These are phyloP conservation scores for Octomys mimax DNA, from an alignment of 2,797 vertebrate genomes.

Conservation along the genomic window DNA sequence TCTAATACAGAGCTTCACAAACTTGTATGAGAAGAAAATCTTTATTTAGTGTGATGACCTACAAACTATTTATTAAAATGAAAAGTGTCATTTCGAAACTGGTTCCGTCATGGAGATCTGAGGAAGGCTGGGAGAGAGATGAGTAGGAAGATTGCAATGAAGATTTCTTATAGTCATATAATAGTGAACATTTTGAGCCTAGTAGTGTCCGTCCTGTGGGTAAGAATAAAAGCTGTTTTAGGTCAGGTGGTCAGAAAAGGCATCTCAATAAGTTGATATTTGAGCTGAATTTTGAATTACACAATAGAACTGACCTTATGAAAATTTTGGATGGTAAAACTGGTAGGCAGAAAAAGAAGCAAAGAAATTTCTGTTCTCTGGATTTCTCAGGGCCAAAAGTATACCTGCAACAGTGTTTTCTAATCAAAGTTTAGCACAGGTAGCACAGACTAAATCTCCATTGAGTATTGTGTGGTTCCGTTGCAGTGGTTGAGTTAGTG, in stretches of 20 bases:
- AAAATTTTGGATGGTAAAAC: background rate
- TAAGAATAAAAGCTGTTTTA: background rate
- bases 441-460: background rate
- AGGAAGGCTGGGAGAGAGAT: background rate
- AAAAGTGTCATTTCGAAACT: background rate
- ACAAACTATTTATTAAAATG: background rate
- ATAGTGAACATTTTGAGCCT: background rate
- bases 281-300: background rate
- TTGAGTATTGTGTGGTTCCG: background rate
- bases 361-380: background rate
- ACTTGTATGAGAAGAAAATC: background rate
- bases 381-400: background rate
- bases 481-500: background rate
- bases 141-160: background rate
- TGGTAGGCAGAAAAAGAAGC: background rate
- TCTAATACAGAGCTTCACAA: background rate
- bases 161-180: background rate
- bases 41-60: background rate
- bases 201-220: background rate
- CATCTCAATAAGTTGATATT: background rate
- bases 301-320: background rate
- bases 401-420: background rate
- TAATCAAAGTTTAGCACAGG: background rate
- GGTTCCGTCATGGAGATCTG: background rate
- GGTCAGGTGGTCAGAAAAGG: background rate